A percentile compares a stretch with the other conserved stretches of the same genome.
phyloP scores from a whole-genome alignment of 2,113 vertebrate species.

The Cavia porcellus region DNA sequence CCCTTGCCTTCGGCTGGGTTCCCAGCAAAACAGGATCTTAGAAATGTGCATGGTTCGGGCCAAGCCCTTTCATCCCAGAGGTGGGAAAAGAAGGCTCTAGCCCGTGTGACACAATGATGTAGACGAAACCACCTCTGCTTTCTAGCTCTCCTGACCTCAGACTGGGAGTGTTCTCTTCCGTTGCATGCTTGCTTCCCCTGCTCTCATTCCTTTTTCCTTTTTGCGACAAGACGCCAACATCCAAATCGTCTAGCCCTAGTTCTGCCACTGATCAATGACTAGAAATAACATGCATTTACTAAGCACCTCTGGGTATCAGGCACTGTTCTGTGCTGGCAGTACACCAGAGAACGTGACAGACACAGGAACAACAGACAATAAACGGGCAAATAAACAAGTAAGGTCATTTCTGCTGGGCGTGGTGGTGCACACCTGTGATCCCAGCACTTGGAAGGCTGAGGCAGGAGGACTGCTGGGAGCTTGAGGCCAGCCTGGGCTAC shows the following conservation, averaged over 20 bases:
- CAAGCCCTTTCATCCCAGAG: neutral
- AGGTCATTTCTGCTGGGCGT: neutral
- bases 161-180: neutral
- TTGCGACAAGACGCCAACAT: neutral
- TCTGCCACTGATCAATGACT: neutral
- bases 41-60: neutral
- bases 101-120: neutral
- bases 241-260: neutral
- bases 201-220: neutral
- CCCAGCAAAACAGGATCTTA: neutral
- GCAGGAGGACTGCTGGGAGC: neutral
- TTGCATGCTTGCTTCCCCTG: neutral
- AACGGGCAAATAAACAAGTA: constrained; percentile 52
- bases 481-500: neutral
- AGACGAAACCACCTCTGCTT: neutral
- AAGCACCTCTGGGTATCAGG: neutral
- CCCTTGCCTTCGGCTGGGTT: neutral
- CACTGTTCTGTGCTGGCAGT: neutral
- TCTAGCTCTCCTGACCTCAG: neutral
- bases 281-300: neutral
- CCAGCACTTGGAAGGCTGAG: neutral
- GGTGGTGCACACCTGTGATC: neutral
- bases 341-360: neutral
- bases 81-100: neutral
- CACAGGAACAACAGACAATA: neutral